A percentile compares a stretch with the other conserved stretches of the same genome.
phyloP scores from a whole-genome alignment of 2,888 invertebrate genomes.

The Lithophane ornitopus region DNA sequence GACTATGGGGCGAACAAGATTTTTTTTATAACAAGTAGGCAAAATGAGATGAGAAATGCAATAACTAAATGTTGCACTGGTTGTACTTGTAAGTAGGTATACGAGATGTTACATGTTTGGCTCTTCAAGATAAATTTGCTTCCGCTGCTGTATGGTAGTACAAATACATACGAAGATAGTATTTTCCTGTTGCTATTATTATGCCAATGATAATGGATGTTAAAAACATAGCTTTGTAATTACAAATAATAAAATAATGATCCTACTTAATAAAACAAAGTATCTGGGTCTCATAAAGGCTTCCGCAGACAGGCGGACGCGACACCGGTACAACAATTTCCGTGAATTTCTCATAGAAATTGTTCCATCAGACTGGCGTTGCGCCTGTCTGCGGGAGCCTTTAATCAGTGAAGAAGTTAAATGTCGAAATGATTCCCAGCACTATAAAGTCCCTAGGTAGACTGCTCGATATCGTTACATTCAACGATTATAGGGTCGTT shows the following conservation, averaged over 20 bases:
- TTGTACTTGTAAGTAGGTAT: neutral
- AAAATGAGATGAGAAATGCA: neutral
- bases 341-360: no score
- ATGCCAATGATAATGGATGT: constrained; percentile 17
- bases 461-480: constrained; percentile 12
- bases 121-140: constrained; percentile 33
- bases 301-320: no score
- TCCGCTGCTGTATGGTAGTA: constrained; percentile 34
- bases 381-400: no score
- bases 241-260: neutral
- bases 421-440: constrained; percentile 2
- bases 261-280: neutral
- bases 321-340: no score
- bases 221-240: neutral
- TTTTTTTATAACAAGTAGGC: neutral
- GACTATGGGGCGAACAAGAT: neutral
- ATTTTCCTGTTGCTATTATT: constrained; percentile 42
- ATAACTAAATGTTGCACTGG: neutral
- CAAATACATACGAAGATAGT: constrained; percentile 26
- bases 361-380: no score
- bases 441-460: neutral
- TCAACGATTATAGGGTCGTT: constrained; percentile 52
- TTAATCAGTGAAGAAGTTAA: neutral
- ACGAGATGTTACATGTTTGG: constrained; percentile 11
- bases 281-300: neutral